Percentiles rank a stretch among this genome's conserved stretches.
Conservation (phyloP, 2,797 vertebrate genomes). For the Catostomus latipinnis region DNA sequence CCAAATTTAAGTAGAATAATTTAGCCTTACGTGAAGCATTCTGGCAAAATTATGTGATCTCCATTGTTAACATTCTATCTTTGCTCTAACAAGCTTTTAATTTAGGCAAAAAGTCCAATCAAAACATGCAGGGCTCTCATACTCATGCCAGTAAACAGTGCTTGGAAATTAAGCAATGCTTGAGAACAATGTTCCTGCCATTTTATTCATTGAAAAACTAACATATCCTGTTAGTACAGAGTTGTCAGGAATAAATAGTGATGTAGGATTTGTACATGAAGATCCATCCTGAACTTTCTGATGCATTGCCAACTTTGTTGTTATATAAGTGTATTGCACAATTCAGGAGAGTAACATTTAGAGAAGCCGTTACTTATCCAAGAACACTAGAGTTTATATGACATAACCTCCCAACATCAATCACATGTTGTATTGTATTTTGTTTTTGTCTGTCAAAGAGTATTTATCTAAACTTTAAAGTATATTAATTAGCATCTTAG, state of each 20-base stretch:
- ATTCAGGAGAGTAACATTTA: constrained; percentile 40
- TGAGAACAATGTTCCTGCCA: constrained; percentile 4
- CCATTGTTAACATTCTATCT: constrained; percentile 47
- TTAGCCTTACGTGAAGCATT: constrained; percentile 17
- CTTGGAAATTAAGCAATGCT: constrained; percentile 43
- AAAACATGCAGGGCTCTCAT: constrained; percentile 55
- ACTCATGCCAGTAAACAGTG: constrained; percentile 23
- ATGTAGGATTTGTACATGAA: constrained; percentile 27
- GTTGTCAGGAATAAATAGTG: constrained; percentile 26
- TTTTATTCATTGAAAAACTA: constrained; percentile 42
- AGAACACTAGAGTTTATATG: constrained; percentile 43
- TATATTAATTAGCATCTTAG: constrained; percentile 27
- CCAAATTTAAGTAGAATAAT: constrained; percentile 11
- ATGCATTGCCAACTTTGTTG: constrained; percentile 32
- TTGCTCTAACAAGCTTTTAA: constrained; percentile 60
- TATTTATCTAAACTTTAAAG: constrained; percentile 38
- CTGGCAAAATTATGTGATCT: constrained; percentile 22
- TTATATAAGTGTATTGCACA: constrained; percentile 54
- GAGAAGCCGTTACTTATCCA: constrained; percentile 46
- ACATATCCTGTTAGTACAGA: constrained; percentile 38
- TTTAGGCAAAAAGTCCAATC: constrained; percentile 44
- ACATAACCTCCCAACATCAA: constrained; percentile 16
- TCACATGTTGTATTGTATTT: constrained; percentile 1
- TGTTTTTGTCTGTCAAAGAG: neutral
- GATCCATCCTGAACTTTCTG: constrained; percentile 30